Evolutionary conservation across 53 echinoderm and acorn worm species (phyloP), one percentile per base, ranked within the genome.

Genomic region (Temnopleurus reevesii): DNA sequence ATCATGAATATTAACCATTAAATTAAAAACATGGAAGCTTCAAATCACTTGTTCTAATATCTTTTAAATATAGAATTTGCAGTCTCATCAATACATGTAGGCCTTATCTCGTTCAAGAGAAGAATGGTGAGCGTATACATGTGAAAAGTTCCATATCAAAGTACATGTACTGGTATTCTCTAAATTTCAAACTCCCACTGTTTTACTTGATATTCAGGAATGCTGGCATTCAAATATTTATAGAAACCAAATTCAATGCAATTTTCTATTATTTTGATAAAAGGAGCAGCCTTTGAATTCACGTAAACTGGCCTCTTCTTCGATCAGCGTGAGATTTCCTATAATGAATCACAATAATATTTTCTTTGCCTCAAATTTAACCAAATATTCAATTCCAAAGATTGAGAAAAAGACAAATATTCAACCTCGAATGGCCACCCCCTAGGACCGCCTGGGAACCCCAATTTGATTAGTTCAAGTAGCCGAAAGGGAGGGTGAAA

Each of bases 311-410:
- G 38, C 71, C 41, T 71, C 21, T 71, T 36, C 71, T 18, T 71
- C 71, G 41, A 23, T 71, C 71, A 71, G 71, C 41, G 6, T 41
- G 9, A 71, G 41, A 71, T 41, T 71, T 71, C 41, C 43, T 38
- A 5, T 71, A 41, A 71, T 71, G 71, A 71, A 71, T 71, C 36
- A 41, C 36, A 71, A 71, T 71, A 71, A 71, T 71, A 71, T 71
- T 71, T 19, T 71, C 21, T 21, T 71, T 71, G 71, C 71, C 36
- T 71, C 71, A 71, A 71, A 71, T 71, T 71, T 41, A 71, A 1
- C 71, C 71, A 71, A 71, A 71, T 71, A 71, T 71, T 71, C 43
- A 6, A 71, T 6, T n/a, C 41, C 19, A 5, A 38, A 41, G 41
- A 41, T 71, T n/a, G 71, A 71, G 41, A n/a, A 36, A 41, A 71